Percentiles rank a stretch among this genome's conserved stretches.
phyloP scores from a whole-genome alignment of 2,888 invertebrate species.

The Cataglyphis rosenhaueri region DNA sequence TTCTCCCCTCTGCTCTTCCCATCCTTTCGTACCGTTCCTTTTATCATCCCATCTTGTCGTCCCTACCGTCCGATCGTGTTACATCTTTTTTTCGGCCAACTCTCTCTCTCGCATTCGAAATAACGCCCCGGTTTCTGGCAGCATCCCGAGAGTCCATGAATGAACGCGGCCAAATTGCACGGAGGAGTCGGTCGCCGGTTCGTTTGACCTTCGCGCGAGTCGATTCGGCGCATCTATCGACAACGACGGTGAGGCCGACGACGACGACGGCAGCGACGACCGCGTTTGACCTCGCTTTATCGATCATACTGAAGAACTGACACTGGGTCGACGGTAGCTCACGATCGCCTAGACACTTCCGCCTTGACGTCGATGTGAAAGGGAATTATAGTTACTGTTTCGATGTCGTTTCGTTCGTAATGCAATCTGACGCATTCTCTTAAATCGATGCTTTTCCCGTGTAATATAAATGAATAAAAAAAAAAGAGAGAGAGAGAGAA shows the following conservation, averaged over 20 bases:
- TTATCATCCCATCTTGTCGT: constrained; percentile 8
- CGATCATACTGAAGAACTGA: constrained; percentile 59
- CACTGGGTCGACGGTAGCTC: constrained; percentile 57
- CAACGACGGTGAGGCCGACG: constrained; percentile 24
- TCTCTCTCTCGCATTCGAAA: constrained; percentile 44
- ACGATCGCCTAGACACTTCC: constrained; percentile 31
- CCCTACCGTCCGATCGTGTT: constrained; percentile 25
- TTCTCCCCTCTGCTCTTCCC: constrained; percentile 28
- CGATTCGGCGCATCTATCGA: constrained; percentile 61
- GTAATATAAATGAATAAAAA: neutral
- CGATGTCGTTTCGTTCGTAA: neutral
- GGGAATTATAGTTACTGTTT: constrained; percentile 18
- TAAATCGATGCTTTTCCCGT: neutral
- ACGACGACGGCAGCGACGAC: constrained; percentile 55
- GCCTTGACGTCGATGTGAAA: neutral
- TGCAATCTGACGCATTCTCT: neutral
- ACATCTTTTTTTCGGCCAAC: constrained; percentile 56
- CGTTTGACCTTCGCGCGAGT: constrained; percentile 67
- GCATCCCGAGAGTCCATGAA: constrained; percentile 43
- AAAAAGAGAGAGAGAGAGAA: neutral
- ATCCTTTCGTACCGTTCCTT: constrained; percentile 27
- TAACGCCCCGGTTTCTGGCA: constrained; percentile 40
- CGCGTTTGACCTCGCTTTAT: constrained; percentile 66
- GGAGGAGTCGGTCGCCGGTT: constrained; percentile 48
- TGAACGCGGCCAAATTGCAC: constrained; percentile 57